Evolutionary conservation across 2,797 vertebrate genomes (phyloP).

Genomic region (Sciaenops ocellatus): DNA sequence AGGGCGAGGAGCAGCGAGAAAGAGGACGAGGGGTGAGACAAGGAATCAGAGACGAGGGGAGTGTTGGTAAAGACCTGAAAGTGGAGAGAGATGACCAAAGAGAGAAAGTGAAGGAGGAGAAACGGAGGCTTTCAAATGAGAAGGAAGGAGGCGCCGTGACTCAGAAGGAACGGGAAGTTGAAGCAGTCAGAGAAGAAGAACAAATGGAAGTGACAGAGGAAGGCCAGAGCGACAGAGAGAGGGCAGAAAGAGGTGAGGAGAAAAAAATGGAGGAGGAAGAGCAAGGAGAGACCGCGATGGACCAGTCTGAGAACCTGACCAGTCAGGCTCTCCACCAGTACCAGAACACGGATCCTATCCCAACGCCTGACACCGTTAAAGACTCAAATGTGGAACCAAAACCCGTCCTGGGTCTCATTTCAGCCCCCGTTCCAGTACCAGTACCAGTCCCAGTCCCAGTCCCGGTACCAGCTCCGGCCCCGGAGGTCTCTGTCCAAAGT

Average conservation of each 20-base stretch:
- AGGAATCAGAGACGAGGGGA: slow-evolving; percentile 22
- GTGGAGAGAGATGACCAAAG: slow-evolving; percentile 58
- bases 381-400: slow-evolving; percentile 31
- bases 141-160: not conserved
- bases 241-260: slow-evolving; percentile 41
- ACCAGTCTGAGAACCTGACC: slow-evolving; percentile 57
- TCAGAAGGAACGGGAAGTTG: slow-evolving; percentile 10
- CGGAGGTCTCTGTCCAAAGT: slow-evolving; percentile 54
- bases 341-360: slow-evolving; percentile 2
- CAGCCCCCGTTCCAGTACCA: not conserved
- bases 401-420: slow-evolving; percentile 3
- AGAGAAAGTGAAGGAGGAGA: slow-evolving; percentile 52
- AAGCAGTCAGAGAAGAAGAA: slow-evolving; percentile 32
- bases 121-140: not conserved
- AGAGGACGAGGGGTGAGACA: slow-evolving; percentile 17
- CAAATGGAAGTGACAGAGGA: slow-evolving; percentile 65
- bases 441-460: not conserved
- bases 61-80: slow-evolving; percentile 17
- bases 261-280: slow-evolving; percentile 54
- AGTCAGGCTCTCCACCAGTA: slow-evolving; percentile 18
- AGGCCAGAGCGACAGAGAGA: slow-evolving; percentile 40
- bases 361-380: not conserved
- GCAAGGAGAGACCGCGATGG: slow-evolving; percentile 54
- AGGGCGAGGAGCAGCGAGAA: slow-evolving; percentile 36
- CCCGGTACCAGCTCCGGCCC: not conserved